phyloP scores from a whole-genome alignment of 2,797 vertebrate species.

The Lepidocolaptes lacrymiger region DNA sequence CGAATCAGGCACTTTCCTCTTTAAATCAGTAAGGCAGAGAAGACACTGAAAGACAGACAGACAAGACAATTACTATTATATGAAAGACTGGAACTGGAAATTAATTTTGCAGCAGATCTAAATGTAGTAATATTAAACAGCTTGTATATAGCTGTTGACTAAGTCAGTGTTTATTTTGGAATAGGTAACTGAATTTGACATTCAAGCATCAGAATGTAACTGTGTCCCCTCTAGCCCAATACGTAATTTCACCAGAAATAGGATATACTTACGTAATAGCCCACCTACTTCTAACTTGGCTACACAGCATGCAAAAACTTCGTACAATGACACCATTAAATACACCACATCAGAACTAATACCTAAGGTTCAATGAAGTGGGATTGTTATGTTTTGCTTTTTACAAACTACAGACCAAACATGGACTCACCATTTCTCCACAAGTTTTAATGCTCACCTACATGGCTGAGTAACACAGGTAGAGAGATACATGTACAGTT shows the following conservation, averaged over 20 bases:
- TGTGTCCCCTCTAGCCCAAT: not conserved
- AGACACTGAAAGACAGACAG: not conserved
- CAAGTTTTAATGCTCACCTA: not conserved
- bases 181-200: not conserved
- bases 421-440: not conserved
- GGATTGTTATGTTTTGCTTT: not conserved
- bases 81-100: not conserved
- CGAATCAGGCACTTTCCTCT: not conserved
- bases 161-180: not conserved
- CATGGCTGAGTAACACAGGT: not conserved
- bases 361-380: not conserved
- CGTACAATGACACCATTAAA: not conserved
- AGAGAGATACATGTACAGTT: not conserved
- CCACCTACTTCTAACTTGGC: not conserved
- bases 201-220: not conserved
- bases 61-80: not conserved
- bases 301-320: not conserved
- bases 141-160: not conserved
- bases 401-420: not conserved
- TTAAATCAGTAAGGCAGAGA: not conserved
- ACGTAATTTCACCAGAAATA: not conserved
- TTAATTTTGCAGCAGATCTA: not conserved
- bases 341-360: not conserved
- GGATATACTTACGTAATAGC: not conserved
- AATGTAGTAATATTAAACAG: not conserved